A percentile compares a stretch with the other conserved stretches of the same genome.
phyloP scores from a whole-genome alignment of 2,888 invertebrate species.

The Ernsta delagoae region DNA sequence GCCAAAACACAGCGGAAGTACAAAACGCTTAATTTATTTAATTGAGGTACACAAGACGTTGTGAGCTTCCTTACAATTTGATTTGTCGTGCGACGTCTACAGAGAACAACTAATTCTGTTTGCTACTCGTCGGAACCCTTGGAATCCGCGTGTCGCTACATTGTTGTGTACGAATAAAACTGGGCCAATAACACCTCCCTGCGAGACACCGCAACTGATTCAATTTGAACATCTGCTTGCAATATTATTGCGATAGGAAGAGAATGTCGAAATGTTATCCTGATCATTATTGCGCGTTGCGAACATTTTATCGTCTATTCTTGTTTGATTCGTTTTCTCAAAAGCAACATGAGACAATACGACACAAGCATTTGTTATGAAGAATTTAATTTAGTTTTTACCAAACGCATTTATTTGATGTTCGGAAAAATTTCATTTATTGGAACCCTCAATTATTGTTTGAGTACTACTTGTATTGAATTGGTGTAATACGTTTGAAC shows the following conservation, averaged over 20 bases:
- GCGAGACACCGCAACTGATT: constrained; percentile 19
- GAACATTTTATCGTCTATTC: not conserved
- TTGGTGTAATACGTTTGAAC: not conserved
- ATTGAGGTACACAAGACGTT: constrained; percentile 22
- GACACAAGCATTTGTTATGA: no score
- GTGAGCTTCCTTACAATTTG: constrained; percentile 28
- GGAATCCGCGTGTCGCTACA: constrained; percentile 12
- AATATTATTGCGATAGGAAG: not conserved
- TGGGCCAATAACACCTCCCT: constrained; percentile 30
- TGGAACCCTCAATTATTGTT: no score
- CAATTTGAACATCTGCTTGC: constrained; percentile 22
- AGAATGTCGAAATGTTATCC: not conserved
- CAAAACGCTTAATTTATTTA: constrained; percentile 9
- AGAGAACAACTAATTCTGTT: constrained; percentile 34
- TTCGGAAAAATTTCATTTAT: not conserved
- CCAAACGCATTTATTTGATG: no score
- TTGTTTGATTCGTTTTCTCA: not conserved
- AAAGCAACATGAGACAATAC: no score
- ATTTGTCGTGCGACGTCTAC: constrained; percentile 22
- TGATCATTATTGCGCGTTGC: not conserved
- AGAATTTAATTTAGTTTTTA: no score
- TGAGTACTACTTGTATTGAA: not conserved
- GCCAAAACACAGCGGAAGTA: not conserved
- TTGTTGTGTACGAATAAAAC: constrained; percentile 15
- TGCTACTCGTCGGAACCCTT: constrained; percentile 17